Evolutionary conservation across 1,140 invertebrate species (phyloP).

Genomic region (Archegozetes longisetosus): DNA sequence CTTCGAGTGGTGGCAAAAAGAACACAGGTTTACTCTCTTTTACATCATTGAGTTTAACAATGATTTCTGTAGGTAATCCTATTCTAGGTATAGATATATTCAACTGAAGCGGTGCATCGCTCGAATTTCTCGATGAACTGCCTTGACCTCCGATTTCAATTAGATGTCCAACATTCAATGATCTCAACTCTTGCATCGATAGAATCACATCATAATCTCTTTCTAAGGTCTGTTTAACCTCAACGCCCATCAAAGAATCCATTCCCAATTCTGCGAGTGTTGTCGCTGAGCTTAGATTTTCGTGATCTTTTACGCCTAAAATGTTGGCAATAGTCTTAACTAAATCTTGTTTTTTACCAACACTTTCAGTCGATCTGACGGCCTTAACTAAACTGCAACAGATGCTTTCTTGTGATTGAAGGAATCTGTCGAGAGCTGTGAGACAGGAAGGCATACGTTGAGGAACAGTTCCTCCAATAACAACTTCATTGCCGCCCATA

Average conservation of each 20-base stretch:
- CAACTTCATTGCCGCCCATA: constrained; percentile 70
- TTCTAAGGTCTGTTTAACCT: constrained; percentile 91
- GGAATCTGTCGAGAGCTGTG: constrained; percentile 62
- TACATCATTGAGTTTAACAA: constrained; percentile 33
- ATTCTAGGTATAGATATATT: constrained; percentile 10
- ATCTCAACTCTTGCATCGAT: constrained; percentile 73
- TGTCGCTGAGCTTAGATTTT: constrained; percentile 49
- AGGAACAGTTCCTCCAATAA: constrained; percentile 77
- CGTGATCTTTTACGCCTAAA: constrained; percentile 66
- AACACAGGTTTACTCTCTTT: constrained; percentile 40
- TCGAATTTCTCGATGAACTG: constrained; percentile 6
- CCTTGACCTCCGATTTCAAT: constrained; percentile 40
- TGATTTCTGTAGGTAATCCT: constrained; percentile 30
- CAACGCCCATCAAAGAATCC: constrained; percentile 94
- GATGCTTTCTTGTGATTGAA: constrained; percentile 36
- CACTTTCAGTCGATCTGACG: constrained; percentile 41
- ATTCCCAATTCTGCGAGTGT: constrained; percentile 82
- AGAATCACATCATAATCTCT: constrained; percentile 73
- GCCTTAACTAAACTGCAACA: constrained; percentile 15
- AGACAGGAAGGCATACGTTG: constrained; percentile 81
- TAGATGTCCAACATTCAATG: constrained; percentile 54
- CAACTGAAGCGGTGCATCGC: neutral
- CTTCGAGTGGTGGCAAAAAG: constrained; percentile 81
- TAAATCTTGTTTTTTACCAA: constrained; percentile 36
- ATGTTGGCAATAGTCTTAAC: constrained; percentile 63